These are phyloP conservation scores for Phengaris arion DNA, from an alignment of 2,888 invertebrate species.

Conservation along the genomic window DNA sequence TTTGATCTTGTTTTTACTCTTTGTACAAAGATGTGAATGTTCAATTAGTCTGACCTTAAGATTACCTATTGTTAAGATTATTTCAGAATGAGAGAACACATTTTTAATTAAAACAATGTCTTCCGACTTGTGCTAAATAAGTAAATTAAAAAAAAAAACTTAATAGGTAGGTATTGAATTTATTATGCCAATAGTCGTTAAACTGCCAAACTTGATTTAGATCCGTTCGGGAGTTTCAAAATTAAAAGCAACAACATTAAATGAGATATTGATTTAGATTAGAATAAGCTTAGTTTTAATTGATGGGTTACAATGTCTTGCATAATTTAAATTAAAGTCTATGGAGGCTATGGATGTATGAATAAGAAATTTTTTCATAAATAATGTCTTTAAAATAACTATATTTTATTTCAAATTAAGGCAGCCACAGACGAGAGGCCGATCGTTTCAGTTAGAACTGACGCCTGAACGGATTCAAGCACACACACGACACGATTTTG, in stretches of 20 bases:
- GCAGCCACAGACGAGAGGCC: too few species aligned
- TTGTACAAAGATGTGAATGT: background rate
- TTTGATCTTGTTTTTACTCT: background rate
- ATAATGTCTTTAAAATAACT: too few species aligned
- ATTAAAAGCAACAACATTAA: background rate
- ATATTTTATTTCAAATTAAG: too few species aligned
- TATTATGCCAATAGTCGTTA: slow-evolving; percentile 19
- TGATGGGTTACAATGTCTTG: background rate
- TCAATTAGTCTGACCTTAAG: background rate
- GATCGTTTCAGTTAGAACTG: too few species aligned
- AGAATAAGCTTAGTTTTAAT: background rate
- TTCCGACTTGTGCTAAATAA: background rate
- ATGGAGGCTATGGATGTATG: too few species aligned
- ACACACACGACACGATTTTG: too few species aligned
- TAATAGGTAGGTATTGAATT: slow-evolving; percentile 14
- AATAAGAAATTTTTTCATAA: too few species aligned
- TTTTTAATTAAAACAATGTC: background rate
- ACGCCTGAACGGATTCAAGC: too few species aligned
- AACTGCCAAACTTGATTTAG: slow-evolving; percentile 11
- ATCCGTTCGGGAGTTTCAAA: slow-evolving; percentile 1
- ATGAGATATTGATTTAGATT: background rate
- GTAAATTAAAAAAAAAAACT: slow-evolving; percentile 4
- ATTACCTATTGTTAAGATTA: background rate
- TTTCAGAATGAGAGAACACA: background rate
- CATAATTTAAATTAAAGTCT: too few species aligned